Conservation (phyloP, 2,888 invertebrate species). For the Ecliptopera silaceata region DNA sequence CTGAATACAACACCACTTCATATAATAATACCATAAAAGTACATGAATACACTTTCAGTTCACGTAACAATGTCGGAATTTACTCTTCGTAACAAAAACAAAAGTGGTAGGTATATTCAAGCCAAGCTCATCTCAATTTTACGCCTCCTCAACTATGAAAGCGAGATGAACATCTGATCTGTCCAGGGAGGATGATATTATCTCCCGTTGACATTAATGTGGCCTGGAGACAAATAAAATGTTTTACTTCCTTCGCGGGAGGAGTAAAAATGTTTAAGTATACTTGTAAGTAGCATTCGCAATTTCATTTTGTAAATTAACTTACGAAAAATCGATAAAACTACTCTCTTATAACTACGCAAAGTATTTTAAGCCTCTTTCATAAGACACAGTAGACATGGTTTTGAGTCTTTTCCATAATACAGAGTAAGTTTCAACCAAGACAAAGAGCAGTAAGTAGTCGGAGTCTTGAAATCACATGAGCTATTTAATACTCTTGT, state of each 20-base stretch:
- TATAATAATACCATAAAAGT: too few relatives aligned
- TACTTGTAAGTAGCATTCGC: neutral
- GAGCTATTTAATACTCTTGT: too few relatives aligned
- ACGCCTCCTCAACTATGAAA: slow-evolving; percentile 65
- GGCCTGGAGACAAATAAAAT: slow-evolving; percentile 47
- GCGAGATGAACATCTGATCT: slow-evolving; percentile 67
- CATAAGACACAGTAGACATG: too few relatives aligned
- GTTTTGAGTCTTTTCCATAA: too few relatives aligned
- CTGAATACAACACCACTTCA: too few relatives aligned
- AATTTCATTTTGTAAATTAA: slow-evolving; percentile 1
- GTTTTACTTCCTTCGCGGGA: slow-evolving; percentile 17
- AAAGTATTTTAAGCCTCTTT: too few relatives aligned
- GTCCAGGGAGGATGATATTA: slow-evolving; percentile 64
- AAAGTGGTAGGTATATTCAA: slow-evolving; percentile 37
- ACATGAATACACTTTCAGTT: neutral
- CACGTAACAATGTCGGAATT: neutral
- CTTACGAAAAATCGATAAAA: neutral
- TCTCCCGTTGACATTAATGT: slow-evolving; percentile 70
- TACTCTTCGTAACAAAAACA: slow-evolving; percentile 7
- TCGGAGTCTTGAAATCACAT: too few relatives aligned
- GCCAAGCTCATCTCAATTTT: slow-evolving; percentile 67
- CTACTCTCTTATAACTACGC: too few relatives aligned
- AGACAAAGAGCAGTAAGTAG: too few relatives aligned
- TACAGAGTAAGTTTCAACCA: too few relatives aligned
- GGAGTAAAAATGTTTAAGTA: slow-evolving; percentile 11